Evolutionary conservation across 1,140 invertebrate species (phyloP).

Genomic region (Polypedilum pembai): DNA sequence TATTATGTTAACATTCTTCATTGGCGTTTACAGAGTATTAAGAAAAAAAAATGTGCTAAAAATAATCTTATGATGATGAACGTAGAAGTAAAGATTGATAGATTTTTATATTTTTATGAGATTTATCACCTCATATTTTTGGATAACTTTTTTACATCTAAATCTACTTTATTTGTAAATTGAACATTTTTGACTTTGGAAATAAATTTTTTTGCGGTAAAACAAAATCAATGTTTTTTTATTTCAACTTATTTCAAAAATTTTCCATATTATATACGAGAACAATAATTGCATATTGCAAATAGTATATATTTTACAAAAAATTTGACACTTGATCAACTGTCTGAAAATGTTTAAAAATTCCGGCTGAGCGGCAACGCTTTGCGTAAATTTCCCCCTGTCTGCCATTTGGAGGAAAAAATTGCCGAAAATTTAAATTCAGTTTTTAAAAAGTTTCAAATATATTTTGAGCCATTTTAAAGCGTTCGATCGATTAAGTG

Average conservation of each 20-base stretch:
- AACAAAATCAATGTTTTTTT: not conserved
- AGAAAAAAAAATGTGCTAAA: not conserved
- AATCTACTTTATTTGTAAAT: not conserved
- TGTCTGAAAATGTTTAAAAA: not conserved
- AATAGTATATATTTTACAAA: too few species aligned
- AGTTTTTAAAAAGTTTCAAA: not conserved
- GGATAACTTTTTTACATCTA: not conserved
- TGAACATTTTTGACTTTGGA: not conserved
- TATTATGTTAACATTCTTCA: not conserved
- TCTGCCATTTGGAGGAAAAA: not conserved
- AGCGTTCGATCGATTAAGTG: not conserved
- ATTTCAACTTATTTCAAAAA: not conserved
- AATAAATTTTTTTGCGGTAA: conserved; percentile 4
- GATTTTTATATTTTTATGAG: not conserved
- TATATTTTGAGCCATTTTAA: not conserved
- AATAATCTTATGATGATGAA: not conserved
- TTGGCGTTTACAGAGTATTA: not conserved
- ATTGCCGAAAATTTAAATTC: not conserved
- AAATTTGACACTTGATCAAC: not conserved
- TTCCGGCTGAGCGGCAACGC: not conserved
- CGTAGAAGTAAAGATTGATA: not conserved
- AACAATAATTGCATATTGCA: too few species aligned
- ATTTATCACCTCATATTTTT: not conserved
- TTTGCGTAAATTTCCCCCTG: not conserved
- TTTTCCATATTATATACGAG: too few species aligned